Evolutionary conservation across 2,797 vertebrate species (phyloP).

Genomic region (Enoplosus armatus): DNA sequence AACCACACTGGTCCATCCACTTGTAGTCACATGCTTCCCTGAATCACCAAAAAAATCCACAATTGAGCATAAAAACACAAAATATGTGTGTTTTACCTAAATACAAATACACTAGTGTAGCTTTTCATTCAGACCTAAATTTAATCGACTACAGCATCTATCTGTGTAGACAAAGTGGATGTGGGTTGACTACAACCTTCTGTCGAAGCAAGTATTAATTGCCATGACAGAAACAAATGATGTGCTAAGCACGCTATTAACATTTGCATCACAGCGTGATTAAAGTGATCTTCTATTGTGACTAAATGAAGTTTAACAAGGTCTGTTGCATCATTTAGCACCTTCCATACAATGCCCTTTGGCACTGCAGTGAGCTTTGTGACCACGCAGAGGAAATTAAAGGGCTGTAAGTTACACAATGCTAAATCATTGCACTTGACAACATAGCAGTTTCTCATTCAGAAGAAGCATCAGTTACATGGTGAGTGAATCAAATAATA

Average conservation of each 20-base stretch:
- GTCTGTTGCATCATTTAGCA: conserved; percentile 82
- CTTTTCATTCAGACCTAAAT: conserved; percentile 42
- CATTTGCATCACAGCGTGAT: conserved; percentile 86
- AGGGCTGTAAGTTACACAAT: conserved; percentile 43
- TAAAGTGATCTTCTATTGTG: conserved; percentile 87
- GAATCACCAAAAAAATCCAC: background rate
- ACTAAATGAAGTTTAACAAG: conserved; percentile 89
- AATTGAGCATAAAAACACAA: conserved; percentile 10
- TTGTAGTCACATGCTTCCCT: conserved; percentile 6
- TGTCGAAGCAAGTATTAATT: conserved; percentile 85
- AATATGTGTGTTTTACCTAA: background rate
- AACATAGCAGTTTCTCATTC: conserved; percentile 41
- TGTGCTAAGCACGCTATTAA: conserved; percentile 87
- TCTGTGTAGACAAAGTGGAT: conserved; percentile 65
- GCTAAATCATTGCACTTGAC: conserved; percentile 36
- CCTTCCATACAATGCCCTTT: conserved; percentile 78
- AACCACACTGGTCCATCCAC: conserved; percentile 42
- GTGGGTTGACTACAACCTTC: conserved; percentile 75
- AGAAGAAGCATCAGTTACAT: conserved; percentile 23
- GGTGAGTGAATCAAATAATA: conserved; percentile 16
- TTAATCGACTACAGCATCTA: conserved; percentile 42
- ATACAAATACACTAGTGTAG: background rate
- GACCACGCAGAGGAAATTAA: conserved; percentile 63
- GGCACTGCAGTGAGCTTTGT: conserved; percentile 71
- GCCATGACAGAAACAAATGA: conserved; percentile 85